Conservation (phyloP, 2,888 invertebrate species). For the Patella depressa region DNA sequence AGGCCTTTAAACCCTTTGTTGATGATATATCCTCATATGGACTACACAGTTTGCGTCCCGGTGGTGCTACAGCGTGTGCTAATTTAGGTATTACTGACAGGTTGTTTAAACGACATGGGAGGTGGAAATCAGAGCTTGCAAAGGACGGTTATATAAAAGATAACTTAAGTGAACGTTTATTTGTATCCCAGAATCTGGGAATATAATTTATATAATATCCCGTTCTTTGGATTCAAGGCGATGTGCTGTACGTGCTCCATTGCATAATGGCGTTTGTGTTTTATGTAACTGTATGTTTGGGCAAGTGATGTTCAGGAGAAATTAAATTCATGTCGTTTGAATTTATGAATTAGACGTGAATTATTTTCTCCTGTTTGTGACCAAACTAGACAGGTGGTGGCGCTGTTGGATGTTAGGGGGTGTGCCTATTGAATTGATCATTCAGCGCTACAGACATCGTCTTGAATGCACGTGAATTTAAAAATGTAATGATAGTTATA, state of each 20-base stretch:
- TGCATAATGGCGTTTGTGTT: no score
- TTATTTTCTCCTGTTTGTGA: no score
- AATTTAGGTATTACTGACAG: slow-evolving; percentile 26
- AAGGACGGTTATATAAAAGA: slow-evolving; percentile 19
- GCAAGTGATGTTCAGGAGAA: no score
- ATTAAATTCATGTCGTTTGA: no score
- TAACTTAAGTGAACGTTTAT: neutral
- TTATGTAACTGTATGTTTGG: no score
- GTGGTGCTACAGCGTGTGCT: slow-evolving; percentile 25
- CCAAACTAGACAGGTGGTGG: no score
- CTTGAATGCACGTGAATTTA: no score
- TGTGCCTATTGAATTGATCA: no score
- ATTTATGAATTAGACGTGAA: no score
- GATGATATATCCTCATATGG: slow-evolving; percentile 21
- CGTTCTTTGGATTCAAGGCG: neutral
- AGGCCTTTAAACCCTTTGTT: slow-evolving; percentile 27
- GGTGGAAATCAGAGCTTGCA: slow-evolving; percentile 16
- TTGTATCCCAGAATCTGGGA: slow-evolving; percentile 10
- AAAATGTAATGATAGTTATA: no score
- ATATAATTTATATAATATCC: neutral
- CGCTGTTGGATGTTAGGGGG: no score
- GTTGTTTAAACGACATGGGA: slow-evolving; percentile 28
- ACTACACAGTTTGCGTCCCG: slow-evolving; percentile 20
- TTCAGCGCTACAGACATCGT: no score
- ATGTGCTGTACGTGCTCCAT: slow-evolving; percentile 1